These are phyloP conservation scores for Alligator sinensis DNA, from an alignment of 2,113 vertebrate genomes.

Conservation along the genomic window DNA sequence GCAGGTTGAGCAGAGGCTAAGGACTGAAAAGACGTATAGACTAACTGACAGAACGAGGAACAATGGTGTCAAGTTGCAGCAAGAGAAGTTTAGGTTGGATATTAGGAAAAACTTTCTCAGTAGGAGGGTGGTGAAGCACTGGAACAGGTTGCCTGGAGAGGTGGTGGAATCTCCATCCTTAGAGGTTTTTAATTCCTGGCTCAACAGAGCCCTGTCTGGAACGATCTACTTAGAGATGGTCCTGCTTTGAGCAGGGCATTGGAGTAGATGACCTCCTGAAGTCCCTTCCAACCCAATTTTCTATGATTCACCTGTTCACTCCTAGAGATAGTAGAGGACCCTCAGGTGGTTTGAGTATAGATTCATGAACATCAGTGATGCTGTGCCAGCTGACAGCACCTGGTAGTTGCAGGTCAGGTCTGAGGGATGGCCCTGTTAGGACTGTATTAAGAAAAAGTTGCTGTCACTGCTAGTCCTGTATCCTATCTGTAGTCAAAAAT, in stretches of 20 bases:
- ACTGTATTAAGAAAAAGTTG: background rate
- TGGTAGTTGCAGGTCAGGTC: fast-evolving
- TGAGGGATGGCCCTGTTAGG: background rate
- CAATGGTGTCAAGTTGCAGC: no score
- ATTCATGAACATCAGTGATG: background rate
- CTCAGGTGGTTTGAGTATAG: fast-evolving
- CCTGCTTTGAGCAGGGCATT: no score
- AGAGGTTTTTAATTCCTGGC: no score
- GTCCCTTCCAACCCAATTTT: background rate
- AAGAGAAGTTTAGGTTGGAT: no score
- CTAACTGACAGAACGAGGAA: no score
- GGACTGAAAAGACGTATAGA: background rate
- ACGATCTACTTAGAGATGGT: no score
- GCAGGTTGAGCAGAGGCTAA: background rate
- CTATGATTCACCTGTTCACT: background rate
- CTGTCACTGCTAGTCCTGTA: background rate
- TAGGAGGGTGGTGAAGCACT: no score
- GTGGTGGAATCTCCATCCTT: no score
- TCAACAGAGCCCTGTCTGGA: no score
- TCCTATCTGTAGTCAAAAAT: background rate
- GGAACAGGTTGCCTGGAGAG: no score
- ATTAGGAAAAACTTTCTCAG: no score
- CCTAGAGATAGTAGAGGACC: background rate
- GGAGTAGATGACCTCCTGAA: no score
- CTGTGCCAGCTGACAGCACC: background rate